Evolutionary conservation across 2,888 invertebrate species (phyloP), one percentile per base, ranked within the genome.

Genomic region (Augochlorella aurata): DNA sequence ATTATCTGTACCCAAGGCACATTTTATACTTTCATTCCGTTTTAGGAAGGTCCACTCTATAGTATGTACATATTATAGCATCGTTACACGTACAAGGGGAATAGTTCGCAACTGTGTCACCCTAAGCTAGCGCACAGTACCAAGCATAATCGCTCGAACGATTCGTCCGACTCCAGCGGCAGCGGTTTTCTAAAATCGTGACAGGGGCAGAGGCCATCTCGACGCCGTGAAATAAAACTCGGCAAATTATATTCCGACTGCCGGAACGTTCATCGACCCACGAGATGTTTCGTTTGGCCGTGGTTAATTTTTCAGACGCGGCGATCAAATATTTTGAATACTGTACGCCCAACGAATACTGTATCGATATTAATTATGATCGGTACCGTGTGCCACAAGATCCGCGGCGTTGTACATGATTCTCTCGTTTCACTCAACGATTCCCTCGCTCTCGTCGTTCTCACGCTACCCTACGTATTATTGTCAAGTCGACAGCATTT

Each of bases 401-500:
- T 58, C 58, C 58, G 58, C 24, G 78, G 79, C 87, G 38, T 87
- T 87, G 83, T 86, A 86, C 87, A 86, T 85, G 74, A 66, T 78
- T 79, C 72, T 29, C 58, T 47, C 16, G 24, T 58, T 74, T 50
- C 50, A 72, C 74, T 45, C 78, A 82, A 61, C 79, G 79, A 79
- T 81, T 71, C 50, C 82, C 75, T 63, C 29, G 18, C 18, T 38
- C 18, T 87, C 79, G 79, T 88, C 84, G 74, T 85, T 88, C 63
- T n/a, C 38, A 18, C 81, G 83, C 89, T 91, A 91, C 81, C 80
- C 87, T 91, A 91, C 88, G 83, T 89, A 87, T 93, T 93, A 93
- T 93, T 93, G 93, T 93, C 93, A 91, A 92, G 88, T 90, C 90
- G 91, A 93, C 93, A 93, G 93, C 93, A 93, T 92, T 91, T 90